These are phyloP conservation scores for Ganaspis brasiliensis DNA, from an alignment of 2,888 invertebrate species.

Conservation along the genomic window DNA sequence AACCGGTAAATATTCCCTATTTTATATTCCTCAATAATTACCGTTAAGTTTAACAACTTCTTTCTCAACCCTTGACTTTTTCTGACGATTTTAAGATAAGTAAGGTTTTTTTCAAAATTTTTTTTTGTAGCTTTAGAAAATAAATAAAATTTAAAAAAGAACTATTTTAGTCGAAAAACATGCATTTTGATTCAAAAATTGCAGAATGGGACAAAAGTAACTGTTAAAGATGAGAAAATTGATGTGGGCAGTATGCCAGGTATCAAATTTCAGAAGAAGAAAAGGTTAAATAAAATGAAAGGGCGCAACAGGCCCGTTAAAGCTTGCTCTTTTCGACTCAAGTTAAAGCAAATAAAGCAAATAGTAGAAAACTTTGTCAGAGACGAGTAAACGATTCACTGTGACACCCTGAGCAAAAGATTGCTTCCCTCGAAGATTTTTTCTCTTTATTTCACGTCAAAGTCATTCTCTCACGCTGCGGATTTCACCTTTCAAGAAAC, in stretches of 20 bases:
- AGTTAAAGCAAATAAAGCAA: neutral
- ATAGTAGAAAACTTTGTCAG: neutral
- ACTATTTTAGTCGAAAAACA: too few relatives aligned
- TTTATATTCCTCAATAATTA: too few relatives aligned
- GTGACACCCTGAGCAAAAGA: slow-evolving; percentile 12
- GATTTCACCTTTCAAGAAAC: neutral
- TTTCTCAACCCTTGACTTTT: too few relatives aligned
- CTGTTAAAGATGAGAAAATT: neutral
- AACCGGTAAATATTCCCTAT: too few relatives aligned
- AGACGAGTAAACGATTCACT: slow-evolving; percentile 23
- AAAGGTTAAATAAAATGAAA: neutral
- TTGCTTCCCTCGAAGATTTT: slow-evolving; percentile 5
- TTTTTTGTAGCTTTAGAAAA: too few relatives aligned
- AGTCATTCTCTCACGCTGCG: neutral
- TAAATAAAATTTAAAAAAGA: too few relatives aligned
- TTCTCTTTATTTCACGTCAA: slow-evolving; percentile 5
- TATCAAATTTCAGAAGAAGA: neutral
- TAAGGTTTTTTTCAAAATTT: too few relatives aligned
- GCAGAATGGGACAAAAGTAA: too few relatives aligned
- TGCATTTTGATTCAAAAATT: neutral
- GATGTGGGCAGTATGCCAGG: neutral
- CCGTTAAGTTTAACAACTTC: too few relatives aligned
- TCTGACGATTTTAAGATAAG: too few relatives aligned
- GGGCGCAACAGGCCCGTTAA: slow-evolving; percentile 25
- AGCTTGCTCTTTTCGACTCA: neutral